Percentiles rank a stretch among this genome's conserved stretches.
Evolutionary conservation across 2,888 invertebrate species (phyloP).

Genomic region (Eupithecia pulchellata): DNA sequence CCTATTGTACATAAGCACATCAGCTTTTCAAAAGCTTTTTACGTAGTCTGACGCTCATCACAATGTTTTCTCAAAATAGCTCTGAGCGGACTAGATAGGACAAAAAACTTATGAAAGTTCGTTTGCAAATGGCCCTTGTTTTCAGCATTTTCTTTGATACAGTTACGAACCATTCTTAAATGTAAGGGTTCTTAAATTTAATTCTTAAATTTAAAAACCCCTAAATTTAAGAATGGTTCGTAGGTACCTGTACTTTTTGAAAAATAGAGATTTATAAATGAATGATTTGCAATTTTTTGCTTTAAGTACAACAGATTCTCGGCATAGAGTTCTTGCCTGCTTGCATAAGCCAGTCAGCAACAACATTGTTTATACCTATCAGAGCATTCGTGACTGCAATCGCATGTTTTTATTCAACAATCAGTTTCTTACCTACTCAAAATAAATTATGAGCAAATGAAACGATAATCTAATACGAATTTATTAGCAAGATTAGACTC

Average conservation of each 20-base stretch:
- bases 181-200: too few species aligned
- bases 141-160: background rate
- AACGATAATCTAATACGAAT: conserved; percentile 10
- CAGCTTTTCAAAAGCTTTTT: conserved; percentile 30
- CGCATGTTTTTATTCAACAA: conserved; percentile 9
- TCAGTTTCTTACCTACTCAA: background rate
- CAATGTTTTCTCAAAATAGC: conserved; percentile 23
- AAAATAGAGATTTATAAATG: too few species aligned
- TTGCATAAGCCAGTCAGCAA: background rate
- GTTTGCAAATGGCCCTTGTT: background rate
- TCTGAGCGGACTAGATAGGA: background rate
- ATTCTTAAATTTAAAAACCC: too few species aligned
- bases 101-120: conserved; percentile 1
- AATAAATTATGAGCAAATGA: conserved; percentile 2
- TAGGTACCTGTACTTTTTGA: too few species aligned
- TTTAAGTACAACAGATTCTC: background rate
- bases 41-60: conserved; percentile 20
- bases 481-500: conserved; percentile 5
- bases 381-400: conserved; percentile 3
- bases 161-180: background rate
- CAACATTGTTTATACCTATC: conserved; percentile 5
- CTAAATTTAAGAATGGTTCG: too few species aligned
- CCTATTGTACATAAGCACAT: conserved; percentile 30
- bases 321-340: background rate
- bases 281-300: background rate